A percentile compares a stretch with the other conserved stretches of the same genome.
Evolutionary conservation across 2,797 vertebrate species (phyloP).

Genomic region (Prionace glauca): DNA sequence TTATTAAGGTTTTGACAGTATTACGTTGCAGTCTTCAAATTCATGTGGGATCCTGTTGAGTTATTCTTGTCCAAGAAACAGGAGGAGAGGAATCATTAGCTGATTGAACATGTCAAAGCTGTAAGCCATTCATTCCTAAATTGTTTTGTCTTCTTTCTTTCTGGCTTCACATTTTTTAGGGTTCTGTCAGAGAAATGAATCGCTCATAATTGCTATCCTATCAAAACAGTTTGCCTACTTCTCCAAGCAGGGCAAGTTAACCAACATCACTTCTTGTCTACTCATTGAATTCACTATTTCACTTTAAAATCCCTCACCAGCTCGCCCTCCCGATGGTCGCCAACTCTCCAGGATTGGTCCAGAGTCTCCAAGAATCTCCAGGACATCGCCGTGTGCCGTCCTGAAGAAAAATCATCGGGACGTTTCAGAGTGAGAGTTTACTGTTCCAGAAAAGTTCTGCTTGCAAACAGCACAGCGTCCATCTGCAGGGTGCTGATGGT

Average conservation of each 20-base stretch:
- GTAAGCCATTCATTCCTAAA: neutral
- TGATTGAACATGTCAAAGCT: neutral
- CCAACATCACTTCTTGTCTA: neutral
- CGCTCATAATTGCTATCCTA: neutral
- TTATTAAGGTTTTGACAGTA: neutral
- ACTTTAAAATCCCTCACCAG: neutral
- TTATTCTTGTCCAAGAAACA: neutral
- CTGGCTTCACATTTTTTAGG: neutral
- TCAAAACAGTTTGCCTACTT: neutral
- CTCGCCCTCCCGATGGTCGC: neutral
- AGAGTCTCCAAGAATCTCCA: no score
- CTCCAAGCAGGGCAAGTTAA: neutral
- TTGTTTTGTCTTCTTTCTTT: neutral
- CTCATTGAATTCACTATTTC: neutral
- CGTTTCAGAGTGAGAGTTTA: neutral
- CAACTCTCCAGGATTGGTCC: neutral
- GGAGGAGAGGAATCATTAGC: slow-evolving; percentile 10
- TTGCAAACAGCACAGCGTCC: neutral
- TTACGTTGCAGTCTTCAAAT: neutral
- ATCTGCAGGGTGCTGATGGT: neutral
- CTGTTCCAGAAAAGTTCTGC: neutral
- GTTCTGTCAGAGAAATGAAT: neutral
- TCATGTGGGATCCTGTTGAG: neutral
- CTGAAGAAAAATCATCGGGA: no score
- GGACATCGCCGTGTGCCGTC: no score